A percentile compares a stretch with the other conserved stretches of the same genome.
phyloP scores from a whole-genome alignment of 1,140 invertebrate species.

The Cyphomyrmex costatus region DNA sequence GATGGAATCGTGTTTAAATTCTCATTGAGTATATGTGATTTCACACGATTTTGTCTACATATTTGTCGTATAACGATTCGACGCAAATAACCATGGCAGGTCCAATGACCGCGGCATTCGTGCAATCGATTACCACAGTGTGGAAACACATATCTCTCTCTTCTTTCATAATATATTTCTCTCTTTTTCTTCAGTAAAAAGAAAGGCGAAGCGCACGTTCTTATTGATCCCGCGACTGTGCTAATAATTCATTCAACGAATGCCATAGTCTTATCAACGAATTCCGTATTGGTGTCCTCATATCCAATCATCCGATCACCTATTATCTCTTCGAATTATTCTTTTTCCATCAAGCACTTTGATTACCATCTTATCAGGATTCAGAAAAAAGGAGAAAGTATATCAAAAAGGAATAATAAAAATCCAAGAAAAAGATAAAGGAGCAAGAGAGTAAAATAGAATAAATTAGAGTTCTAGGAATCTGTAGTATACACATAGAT shows the following conservation, averaged over 20 bases:
- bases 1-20: conserved; percentile 25
- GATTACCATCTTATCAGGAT: not conserved
- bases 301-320: conserved; percentile 10
- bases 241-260: conserved; percentile 73
- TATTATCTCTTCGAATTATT: conserved; percentile 16
- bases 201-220: not conserved
- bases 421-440: conserved; percentile 21
- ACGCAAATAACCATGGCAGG: conserved; percentile 38
- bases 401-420: not conserved
- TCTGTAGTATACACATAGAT: not conserved
- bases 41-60: conserved; percentile 11
- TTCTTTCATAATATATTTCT: not conserved
- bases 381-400: not conserved
- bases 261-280: conserved; percentile 76
- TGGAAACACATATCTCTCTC: conserved; percentile 3
- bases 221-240: conserved; percentile 69
- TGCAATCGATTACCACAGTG: conserved; percentile 34
- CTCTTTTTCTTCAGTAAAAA: conserved; percentile 3
- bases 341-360: not conserved
- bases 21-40: not conserved
- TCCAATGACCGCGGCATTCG: conserved; percentile 24
- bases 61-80: conserved; percentile 20
- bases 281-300: conserved; percentile 69
- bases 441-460: not conserved
- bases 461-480: not conserved